Base-by-base conservation (phyloP, 1,140 invertebrate genomes). In the Listronotus oregonensis region DNA sequence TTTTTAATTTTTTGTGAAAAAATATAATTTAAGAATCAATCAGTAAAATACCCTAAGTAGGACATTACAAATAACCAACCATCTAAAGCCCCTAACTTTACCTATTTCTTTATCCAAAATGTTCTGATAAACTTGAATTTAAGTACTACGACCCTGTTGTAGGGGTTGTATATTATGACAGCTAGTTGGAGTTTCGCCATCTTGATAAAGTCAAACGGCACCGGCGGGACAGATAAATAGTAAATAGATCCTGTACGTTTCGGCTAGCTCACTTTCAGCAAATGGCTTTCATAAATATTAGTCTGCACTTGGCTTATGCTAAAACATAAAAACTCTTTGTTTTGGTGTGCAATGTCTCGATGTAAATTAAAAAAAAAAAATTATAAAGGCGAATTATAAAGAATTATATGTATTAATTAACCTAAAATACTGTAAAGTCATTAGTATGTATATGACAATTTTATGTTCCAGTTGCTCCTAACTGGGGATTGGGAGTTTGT, bases 241-340 rank as follows among this genome's bases (percentile, higher is more conserved):
- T 74, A 73, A 75, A 75, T 75, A 76, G 73, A 75, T 71, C 69
- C 66, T 68, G 71, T 64, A 69, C 69, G 64, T 69, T 70, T 42
- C 59, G 71, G 66, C 68, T 67, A 64, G 59, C 66, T 72, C 75
- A 72, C 71, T 71, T 75, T 73, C 67, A 67, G 56, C 70, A 76
- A 76, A 76, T 76, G 69, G 73, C 72, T 56, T 37, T 70, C 72
- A 75, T 76, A 76, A 76, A 76, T 76, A 72, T 75, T 42, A 51
- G 7, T 58, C 42, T 58, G 32, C 15, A 34, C 51, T 39, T 34
- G 32, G 37, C 31, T 70, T 58, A 17, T 15, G 51, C 51, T 54
- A 6, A 12, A 56, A 15, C 17, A 56, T 17, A 10, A 56, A 44
- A 37, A 37, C 8, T 12, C 34, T 12, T 37, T 10, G 11, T 12